Conservation (phyloP, 2,113 vertebrate species). For the Smithornis capensis region DNA sequence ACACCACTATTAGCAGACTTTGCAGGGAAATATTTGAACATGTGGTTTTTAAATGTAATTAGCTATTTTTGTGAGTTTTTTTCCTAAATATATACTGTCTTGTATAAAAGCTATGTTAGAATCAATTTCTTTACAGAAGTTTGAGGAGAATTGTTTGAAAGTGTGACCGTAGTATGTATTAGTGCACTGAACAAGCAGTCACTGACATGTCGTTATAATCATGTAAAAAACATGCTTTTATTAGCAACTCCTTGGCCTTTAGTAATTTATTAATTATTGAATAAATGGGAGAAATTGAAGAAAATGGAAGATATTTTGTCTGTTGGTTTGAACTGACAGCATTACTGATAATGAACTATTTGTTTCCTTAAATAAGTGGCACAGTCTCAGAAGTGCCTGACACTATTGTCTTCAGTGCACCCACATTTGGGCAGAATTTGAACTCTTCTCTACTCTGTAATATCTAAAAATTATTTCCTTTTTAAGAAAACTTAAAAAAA, state of each 20-base stretch:
- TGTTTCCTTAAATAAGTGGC: constrained; percentile 34
- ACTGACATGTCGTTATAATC: neutral
- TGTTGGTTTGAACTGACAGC: constrained; percentile 5
- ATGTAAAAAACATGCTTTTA: constrained; percentile 22
- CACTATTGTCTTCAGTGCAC: neutral
- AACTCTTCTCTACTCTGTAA: neutral
- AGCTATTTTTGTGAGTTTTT: neutral
- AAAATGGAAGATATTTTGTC: constrained; percentile 35
- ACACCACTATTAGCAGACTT: neutral
- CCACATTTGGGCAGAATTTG: neutral
- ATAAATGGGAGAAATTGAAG: constrained; percentile 37
- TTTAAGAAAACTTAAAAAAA: neutral
- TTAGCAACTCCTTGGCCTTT: constrained; percentile 44
- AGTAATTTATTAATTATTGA: constrained; percentile 40
- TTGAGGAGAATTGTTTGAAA: neutral
- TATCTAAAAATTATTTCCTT: neutral
- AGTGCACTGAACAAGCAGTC: neutral
- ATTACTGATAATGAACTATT: constrained; percentile 33
- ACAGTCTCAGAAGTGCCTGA: neutral
- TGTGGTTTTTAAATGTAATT: neutral
- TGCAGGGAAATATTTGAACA: neutral
- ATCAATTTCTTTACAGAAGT: neutral
- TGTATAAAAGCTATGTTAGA: neutral
- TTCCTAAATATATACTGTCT: neutral
- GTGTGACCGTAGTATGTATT: neutral